phyloP scores from a whole-genome alignment of 2,797 vertebrate species.

The Dallia pectoralis region DNA sequence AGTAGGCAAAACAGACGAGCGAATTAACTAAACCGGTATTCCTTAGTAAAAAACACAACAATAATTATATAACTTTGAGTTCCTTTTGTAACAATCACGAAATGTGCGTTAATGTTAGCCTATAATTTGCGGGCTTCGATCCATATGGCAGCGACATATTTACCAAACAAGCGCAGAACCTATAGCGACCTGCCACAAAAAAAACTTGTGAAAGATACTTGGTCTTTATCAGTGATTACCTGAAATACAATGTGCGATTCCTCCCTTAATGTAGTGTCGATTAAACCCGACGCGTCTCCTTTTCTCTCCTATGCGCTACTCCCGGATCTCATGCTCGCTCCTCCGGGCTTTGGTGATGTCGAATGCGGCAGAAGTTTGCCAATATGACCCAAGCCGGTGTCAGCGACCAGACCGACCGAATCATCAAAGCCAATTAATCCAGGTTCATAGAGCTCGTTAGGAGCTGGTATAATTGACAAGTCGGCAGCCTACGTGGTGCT shows the following conservation, averaged over 20 bases:
- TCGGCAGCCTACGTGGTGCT: not conserved
- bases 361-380: slow-evolving; percentile 6
- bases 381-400: not conserved
- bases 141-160: not conserved
- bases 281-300: not conserved
- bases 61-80: not conserved
- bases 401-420: not conserved
- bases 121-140: not conserved
- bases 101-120: not conserved
- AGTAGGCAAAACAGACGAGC: not conserved
- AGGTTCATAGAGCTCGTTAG: not conserved
- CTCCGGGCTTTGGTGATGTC: not conserved
- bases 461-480: not conserved
- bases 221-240: not conserved
- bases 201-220: not conserved
- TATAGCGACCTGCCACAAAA: not conserved
- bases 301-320: not conserved
- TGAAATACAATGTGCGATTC: not conserved
- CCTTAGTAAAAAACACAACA: not conserved
- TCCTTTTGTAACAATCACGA: not conserved
- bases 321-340: not conserved
- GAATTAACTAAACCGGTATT: not conserved
- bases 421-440: not conserved
- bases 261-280: not conserved
- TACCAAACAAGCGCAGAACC: not conserved